Percentiles rank a stretch among this genome's conserved stretches.
These are phyloP conservation scores for Neodon shergylaensis DNA, from an alignment of 2,113 vertebrate species.

Conservation along the genomic window DNA sequence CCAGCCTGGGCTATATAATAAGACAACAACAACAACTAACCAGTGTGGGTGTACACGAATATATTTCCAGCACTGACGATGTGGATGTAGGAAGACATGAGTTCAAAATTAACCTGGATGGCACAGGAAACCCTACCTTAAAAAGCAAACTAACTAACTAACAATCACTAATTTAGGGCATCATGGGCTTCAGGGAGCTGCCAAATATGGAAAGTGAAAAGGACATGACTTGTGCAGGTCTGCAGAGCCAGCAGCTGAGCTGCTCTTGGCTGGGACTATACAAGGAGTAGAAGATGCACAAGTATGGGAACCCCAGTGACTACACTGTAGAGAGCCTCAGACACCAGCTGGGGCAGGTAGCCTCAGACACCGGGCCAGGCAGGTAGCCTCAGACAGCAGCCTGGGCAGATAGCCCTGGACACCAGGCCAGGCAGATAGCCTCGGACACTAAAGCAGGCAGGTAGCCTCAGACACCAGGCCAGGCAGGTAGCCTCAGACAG, in stretches of 20 bases:
- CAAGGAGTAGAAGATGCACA: fast-evolving
- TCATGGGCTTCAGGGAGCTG: neutral
- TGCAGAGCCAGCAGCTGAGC: neutral
- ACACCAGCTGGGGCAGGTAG: neutral
- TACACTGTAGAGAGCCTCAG: neutral
- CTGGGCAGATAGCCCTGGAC: neutral
- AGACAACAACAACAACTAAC: neutral
- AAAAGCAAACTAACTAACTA: neutral
- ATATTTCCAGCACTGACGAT: neutral
- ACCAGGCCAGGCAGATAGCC: too few relatives aligned
- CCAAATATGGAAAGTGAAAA: neutral
- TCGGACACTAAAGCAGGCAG: neutral
- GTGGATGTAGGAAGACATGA: too few relatives aligned
- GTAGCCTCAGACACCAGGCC: neutral
- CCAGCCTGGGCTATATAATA: neutral
- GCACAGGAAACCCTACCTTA: neutral
- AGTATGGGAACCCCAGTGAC: neutral
- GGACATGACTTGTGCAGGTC: fast-evolving
- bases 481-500: neutral
- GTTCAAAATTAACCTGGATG: neutral
- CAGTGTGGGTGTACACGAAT: neutral
- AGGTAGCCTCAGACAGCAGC: neutral
- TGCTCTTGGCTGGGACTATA: neutral
- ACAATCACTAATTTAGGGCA: neutral
- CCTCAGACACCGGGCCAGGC: neutral